phyloP scores from a whole-genome alignment of 53 echinoderm and acorn worm genomes.

The Luidia sarsii region DNA sequence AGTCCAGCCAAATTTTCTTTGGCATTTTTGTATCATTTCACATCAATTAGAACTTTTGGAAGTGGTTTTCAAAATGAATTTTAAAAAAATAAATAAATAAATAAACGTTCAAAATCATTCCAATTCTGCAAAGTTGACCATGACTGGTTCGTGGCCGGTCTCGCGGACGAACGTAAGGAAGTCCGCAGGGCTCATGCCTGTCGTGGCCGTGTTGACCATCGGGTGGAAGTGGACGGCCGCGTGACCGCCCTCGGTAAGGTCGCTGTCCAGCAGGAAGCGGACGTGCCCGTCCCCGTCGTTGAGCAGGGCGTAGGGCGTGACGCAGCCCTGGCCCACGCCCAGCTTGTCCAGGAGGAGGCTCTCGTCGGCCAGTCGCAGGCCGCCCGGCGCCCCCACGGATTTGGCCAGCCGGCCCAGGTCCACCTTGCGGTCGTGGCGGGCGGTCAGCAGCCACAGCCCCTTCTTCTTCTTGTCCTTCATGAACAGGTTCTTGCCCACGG shows the following conservation, averaged over 20 bases:
- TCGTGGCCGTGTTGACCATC: slow-evolving; percentile 83
- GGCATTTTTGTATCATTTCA: too few species aligned
- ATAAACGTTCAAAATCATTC: too few species aligned
- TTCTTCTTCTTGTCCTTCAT: slow-evolving; percentile 91
- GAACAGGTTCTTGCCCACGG: slow-evolving; percentile 85
- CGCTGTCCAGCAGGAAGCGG: slow-evolving; percentile 73
- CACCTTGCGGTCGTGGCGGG: slow-evolving; percentile 66
- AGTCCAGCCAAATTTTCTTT: too few species aligned
- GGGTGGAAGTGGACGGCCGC: slow-evolving; percentile 75
- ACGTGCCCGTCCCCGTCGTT: slow-evolving; percentile 87
- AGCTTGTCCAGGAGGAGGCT: slow-evolving; percentile 72
- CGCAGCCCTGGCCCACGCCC: slow-evolving; percentile 92
- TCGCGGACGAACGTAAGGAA: slow-evolving; percentile 75
- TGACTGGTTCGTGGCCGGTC: slow-evolving; percentile 81
- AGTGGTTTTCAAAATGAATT: too few species aligned
- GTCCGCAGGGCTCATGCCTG: slow-evolving; percentile 78
- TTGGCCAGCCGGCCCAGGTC: slow-evolving; percentile 70
- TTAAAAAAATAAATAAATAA: too few species aligned
- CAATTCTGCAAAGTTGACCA: slow-evolving; percentile 68
- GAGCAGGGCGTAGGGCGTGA: slow-evolving; percentile 81
- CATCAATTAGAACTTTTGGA: too few species aligned
- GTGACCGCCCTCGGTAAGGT: slow-evolving; percentile 72
- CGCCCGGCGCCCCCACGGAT: slow-evolving; percentile 85
- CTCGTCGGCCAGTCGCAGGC: slow-evolving; percentile 92
- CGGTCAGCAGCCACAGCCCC: slow-evolving; percentile 80